A percentile compares a stretch with the other conserved stretches of the same genome.
phyloP scores from a whole-genome alignment of 2,113 vertebrate genomes.

The Deroptyus accipitrinus region DNA sequence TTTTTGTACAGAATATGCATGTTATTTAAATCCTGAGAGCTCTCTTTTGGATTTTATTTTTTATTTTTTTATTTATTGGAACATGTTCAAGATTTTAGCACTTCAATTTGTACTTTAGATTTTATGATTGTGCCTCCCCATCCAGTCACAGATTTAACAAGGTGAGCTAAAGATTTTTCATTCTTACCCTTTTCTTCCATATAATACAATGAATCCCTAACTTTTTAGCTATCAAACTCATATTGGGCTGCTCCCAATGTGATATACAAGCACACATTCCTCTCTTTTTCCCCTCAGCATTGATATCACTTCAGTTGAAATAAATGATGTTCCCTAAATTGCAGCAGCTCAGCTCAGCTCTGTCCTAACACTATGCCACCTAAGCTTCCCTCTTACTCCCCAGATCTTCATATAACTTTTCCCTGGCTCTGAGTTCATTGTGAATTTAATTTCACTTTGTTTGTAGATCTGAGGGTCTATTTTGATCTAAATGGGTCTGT shows the following conservation, averaged over 20 bases:
- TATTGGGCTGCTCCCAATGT: background rate
- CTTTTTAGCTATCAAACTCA: background rate
- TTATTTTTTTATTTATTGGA: background rate
- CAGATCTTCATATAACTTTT: background rate
- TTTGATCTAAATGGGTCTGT: background rate
- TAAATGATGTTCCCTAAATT: background rate
- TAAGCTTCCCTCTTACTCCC: background rate
- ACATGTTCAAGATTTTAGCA: background rate
- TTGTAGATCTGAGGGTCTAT: background rate
- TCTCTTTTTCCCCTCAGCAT: background rate
- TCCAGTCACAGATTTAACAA: background rate
- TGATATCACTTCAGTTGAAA: background rate
- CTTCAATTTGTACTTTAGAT: background rate
- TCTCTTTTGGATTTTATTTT: background rate
- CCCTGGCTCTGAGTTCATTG: background rate
- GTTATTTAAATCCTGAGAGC: background rate
- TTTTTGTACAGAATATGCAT: background rate
- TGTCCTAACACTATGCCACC: background rate
- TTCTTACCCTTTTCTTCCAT: background rate
- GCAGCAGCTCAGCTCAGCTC: background rate
- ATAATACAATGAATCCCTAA: background rate
- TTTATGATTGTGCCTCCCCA: background rate
- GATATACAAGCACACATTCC: background rate
- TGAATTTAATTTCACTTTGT: background rate
- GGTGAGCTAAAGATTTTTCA: background rate